Conservation (phyloP, 2,797 vertebrate genomes). For the Taenioides sp. region DNA sequence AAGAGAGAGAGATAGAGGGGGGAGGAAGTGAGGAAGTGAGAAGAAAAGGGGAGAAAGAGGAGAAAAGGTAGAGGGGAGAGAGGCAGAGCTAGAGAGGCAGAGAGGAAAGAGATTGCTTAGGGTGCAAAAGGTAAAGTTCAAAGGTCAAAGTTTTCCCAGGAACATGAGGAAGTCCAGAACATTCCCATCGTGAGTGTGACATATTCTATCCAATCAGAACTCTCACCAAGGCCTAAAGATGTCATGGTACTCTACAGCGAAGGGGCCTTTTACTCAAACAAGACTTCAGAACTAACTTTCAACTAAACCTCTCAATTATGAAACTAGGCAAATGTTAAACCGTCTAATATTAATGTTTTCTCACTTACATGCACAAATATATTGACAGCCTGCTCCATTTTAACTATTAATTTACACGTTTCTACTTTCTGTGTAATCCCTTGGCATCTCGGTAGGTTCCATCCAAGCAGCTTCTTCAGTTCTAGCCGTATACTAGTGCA, state of each 20-base stretch:
- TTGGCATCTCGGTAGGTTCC: too few relatives aligned
- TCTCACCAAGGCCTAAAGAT: conserved; percentile 22
- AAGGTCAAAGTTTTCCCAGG: conserved; percentile 64
- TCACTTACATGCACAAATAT: too few relatives aligned
- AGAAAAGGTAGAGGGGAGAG: neutral
- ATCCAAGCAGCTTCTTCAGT: too few relatives aligned
- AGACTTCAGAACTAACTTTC: neutral
- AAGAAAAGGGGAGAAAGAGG: neutral
- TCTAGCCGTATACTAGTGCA: too few relatives aligned
- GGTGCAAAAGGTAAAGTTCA: conserved; percentile 48
- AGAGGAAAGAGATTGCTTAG: neutral
- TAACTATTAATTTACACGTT: too few relatives aligned
- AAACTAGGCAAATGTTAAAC: too few relatives aligned
- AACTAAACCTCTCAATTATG: too few relatives aligned
- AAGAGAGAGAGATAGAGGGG: neutral
- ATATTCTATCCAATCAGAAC: conserved; percentile 45
- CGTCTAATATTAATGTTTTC: too few relatives aligned
- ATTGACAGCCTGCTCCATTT: too few relatives aligned
- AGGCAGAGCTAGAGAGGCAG: neutral
- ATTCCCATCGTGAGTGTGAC: conserved; percentile 55
- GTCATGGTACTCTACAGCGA: neutral
- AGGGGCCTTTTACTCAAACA: neutral
- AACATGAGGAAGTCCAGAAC: conserved; percentile 38
- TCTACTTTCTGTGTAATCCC: too few relatives aligned
- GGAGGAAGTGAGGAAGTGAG: neutral